A percentile compares a stretch with the other conserved stretches of the same genome.
phyloP scores from a whole-genome alignment of 2,113 vertebrate genomes.

The Colossoma macropomum region DNA sequence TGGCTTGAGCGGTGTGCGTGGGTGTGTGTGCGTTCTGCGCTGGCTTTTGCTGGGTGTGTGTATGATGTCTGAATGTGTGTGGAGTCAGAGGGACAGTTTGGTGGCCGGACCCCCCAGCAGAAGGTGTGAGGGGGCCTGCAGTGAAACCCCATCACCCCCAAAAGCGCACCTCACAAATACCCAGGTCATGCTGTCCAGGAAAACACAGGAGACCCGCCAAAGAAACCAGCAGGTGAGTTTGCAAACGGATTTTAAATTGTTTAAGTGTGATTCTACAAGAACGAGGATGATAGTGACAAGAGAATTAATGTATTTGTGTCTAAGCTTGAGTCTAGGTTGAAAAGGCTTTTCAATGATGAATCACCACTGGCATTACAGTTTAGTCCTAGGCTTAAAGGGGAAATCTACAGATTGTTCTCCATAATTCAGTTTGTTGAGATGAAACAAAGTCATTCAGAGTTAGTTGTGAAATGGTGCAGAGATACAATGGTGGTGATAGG shows the following conservation, averaged over 20 bases:
- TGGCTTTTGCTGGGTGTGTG: conserved; percentile 32
- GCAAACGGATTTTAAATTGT: neutral
- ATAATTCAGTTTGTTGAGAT: too few species aligned
- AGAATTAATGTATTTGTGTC: too few species aligned
- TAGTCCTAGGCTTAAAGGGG: too few species aligned
- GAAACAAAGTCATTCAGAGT: too few species aligned
- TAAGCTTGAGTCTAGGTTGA: too few species aligned
- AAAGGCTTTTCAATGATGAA: too few species aligned
- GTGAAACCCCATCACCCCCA: conserved; percentile 59
- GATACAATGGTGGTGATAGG: too few species aligned
- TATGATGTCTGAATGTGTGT: conserved; percentile 63
- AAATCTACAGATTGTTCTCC: too few species aligned
- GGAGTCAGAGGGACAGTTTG: conserved; percentile 71
- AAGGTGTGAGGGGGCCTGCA: conserved; percentile 50
- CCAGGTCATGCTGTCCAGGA: conserved; percentile 48
- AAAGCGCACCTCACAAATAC: conserved; percentile 31
- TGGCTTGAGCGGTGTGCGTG: neutral
- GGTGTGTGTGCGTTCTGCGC: neutral
- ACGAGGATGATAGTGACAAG: neutral
- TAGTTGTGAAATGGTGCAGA: too few species aligned
- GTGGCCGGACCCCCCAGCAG: conserved; percentile 69
- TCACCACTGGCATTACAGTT: too few species aligned
- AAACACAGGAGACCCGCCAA: conserved; percentile 25
- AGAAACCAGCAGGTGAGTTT: conserved; percentile 60
- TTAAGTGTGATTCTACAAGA: neutral